Percentiles rank a stretch among this genome's conserved stretches.
phyloP scores from a whole-genome alignment of 2,888 invertebrate genomes.

The Eristalis arbustorum region DNA sequence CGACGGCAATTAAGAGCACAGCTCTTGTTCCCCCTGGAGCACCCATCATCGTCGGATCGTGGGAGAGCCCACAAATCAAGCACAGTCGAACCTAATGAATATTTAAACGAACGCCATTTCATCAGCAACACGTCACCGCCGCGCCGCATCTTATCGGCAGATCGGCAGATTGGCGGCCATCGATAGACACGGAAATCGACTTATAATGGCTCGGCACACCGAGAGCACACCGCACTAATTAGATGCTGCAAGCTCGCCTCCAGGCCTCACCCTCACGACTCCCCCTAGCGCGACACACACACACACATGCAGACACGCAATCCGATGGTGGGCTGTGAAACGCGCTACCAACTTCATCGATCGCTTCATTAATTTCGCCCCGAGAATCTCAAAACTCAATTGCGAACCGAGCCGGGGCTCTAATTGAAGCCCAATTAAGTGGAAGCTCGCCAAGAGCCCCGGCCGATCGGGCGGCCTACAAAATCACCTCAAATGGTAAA shows the following conservation, averaged over 20 bases:
- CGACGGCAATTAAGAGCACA: neutral
- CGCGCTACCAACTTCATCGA: constrained; percentile 42
- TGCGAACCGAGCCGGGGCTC: constrained; percentile 18
- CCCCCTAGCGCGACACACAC: neutral
- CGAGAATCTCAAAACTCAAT: constrained; percentile 24
- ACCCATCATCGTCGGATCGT: constrained; percentile 9
- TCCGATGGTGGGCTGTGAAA: neutral
- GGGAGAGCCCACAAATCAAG: constrained; percentile 24
- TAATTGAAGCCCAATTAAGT: constrained; percentile 58
- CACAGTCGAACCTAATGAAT: constrained; percentile 22
- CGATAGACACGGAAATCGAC: constrained; percentile 57
- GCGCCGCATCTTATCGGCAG: constrained; percentile 18
- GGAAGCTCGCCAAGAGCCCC: constrained; percentile 18
- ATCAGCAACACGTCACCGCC: constrained; percentile 34
- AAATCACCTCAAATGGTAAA: constrained; percentile 25
- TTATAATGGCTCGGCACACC: constrained; percentile 42
- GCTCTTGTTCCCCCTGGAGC: neutral
- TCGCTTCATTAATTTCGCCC: constrained; percentile 53
- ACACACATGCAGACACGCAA: neutral
- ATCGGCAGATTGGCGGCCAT: too few relatives aligned
- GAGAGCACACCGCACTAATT: constrained; percentile 21
- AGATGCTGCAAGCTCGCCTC: constrained; percentile 6
- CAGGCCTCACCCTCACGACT: neutral
- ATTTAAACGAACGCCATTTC: constrained; percentile 34
- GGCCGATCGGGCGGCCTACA: constrained; percentile 18